Evolutionary conservation across 2,888 invertebrate species (phyloP).

Genomic region (Ametastegia equiseti): DNA sequence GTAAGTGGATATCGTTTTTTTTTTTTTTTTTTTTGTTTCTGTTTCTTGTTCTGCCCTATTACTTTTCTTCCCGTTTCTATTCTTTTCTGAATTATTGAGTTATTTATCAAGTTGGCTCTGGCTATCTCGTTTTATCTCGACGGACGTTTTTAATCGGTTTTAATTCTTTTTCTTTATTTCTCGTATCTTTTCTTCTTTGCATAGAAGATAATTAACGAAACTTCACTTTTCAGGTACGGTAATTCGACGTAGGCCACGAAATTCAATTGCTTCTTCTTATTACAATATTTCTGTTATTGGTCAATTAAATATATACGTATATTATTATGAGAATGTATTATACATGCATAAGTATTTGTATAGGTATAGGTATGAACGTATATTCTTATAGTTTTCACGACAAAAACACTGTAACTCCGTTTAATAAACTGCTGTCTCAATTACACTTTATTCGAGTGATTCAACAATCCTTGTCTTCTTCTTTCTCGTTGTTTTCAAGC

Average conservation of each 20-base stretch:
- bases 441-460: too few species aligned
- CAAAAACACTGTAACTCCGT: too few species aligned
- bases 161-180: neutral
- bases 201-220: neutral
- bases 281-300: neutral
- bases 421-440: too few species aligned
- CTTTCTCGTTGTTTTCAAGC: too few species aligned
- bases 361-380: too few species aligned
- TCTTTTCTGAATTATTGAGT: too few species aligned
- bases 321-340: neutral
- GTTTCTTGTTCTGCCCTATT: neutral
- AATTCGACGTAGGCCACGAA: slow-evolving; percentile 34
- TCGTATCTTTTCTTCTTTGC: neutral
- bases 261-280: slow-evolving; percentile 9
- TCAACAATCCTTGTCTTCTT: too few species aligned
- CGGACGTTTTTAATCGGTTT: neutral
- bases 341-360: too few species aligned
- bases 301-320: neutral
- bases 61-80: too few species aligned
- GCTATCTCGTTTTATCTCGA: neutral
- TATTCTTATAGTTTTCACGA: too few species aligned
- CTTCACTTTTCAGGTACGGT: slow-evolving; percentile 36
- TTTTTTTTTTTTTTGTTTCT: neutral
- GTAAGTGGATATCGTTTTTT: neutral
- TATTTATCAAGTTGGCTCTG: too few species aligned